These are phyloP conservation scores for Eulithis prunata DNA, from an alignment of 2,888 invertebrate species.

Conservation along the genomic window DNA sequence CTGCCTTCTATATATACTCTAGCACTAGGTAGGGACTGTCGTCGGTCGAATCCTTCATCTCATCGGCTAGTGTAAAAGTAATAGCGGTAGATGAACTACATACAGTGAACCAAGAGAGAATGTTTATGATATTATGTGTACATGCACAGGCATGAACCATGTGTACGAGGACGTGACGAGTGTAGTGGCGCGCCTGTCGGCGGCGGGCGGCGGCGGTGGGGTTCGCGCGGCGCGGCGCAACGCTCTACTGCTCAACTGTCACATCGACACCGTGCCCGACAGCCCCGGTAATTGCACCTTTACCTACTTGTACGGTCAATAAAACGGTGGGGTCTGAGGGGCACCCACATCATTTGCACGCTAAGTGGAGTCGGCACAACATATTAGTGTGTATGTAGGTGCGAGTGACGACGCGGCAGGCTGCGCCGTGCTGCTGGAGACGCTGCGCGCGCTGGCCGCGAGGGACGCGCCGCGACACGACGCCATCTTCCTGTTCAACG, in stretches of 20 bases:
- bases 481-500: slow-evolving; percentile 94
- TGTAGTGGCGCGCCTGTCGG: slow-evolving; percentile 86
- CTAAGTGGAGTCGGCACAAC: no score
- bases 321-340: no score
- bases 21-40: no score
- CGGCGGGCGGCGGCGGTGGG: slow-evolving; percentile 54
- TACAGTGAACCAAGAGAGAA: no score
- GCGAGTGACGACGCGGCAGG: slow-evolving; percentile 96
- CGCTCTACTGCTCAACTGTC: slow-evolving; percentile 84
- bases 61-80: no score
- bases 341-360: no score
- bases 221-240: slow-evolving; percentile 71
- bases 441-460: slow-evolving; percentile 87
- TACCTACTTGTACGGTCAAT: no score
- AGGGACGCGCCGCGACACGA: slow-evolving; percentile 87
- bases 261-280: slow-evolving; percentile 39
- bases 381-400: no score
- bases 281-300: slow-evolving; percentile 38
- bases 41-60: no score
- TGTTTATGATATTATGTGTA: neutral
- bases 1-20: no score
- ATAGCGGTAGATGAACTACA: neutral
- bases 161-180: slow-evolving; percentile 93
- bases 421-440: slow-evolving; percentile 94
- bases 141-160: slow-evolving; percentile 87